A percentile compares a stretch with the other conserved stretches of the same genome.
These are phyloP conservation scores for Catocala fraxini DNA, from an alignment of 2,888 invertebrate genomes.

Conservation along the genomic window DNA sequence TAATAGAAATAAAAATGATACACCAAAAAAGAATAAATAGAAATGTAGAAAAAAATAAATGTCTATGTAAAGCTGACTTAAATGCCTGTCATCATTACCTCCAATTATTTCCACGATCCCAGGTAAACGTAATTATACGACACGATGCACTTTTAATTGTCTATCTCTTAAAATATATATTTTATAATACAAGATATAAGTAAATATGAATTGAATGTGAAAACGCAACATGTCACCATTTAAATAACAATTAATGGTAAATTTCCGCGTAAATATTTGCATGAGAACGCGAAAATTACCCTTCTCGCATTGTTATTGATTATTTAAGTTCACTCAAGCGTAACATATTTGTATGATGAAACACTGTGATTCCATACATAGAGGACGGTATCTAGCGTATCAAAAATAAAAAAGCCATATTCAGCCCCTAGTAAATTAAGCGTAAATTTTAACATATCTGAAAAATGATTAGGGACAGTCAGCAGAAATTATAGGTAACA, in stretches of 20 bases:
- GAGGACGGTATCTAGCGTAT: slow-evolving; percentile 56
- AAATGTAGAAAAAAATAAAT: neutral
- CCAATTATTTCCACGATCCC: slow-evolving; percentile 5
- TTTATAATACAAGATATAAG: neutral
- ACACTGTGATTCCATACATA: slow-evolving; percentile 43
- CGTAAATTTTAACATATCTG: slow-evolving; percentile 67
- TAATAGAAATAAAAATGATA: neutral
- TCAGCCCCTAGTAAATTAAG: slow-evolving; percentile 82
- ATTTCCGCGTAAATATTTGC: slow-evolving; percentile 43
- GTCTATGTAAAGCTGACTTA: slow-evolving; percentile 34
- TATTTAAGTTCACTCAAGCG: slow-evolving; percentile 60
- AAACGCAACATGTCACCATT: slow-evolving; percentile 22
- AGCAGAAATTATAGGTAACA: slow-evolving; percentile 78
- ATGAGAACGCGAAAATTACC: slow-evolving; percentile 42
- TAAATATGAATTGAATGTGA: slow-evolving; percentile 21
- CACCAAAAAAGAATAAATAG: slow-evolving; percentile 4
- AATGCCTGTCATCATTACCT: slow-evolving; percentile 20
- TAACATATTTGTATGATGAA: slow-evolving; percentile 45
- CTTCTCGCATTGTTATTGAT: slow-evolving; percentile 60
- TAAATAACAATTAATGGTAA: slow-evolving; percentile 25
- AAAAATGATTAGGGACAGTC: slow-evolving; percentile 75
- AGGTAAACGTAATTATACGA: no score
- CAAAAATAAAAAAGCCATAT: slow-evolving; percentile 75
- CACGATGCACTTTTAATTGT: no score
- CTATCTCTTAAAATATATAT: no score